These are phyloP conservation scores for Todus mexicanus DNA, from an alignment of 2,797 vertebrate genomes.

Conservation along the genomic window DNA sequence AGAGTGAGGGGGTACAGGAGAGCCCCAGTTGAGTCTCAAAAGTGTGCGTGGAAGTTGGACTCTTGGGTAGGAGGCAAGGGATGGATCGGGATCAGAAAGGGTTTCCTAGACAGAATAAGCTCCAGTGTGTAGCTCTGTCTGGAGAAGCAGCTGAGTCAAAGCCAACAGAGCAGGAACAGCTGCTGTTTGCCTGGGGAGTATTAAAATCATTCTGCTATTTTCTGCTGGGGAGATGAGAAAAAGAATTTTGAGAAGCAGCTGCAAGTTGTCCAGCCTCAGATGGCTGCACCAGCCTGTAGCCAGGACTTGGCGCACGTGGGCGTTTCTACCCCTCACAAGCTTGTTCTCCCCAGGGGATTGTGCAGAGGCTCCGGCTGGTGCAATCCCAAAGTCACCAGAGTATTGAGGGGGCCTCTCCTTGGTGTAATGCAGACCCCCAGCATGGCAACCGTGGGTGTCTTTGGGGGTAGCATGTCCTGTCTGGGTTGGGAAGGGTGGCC, in stretches of 20 bases:
- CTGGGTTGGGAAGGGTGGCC: too few relatives aligned
- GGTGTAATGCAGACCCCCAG: background rate
- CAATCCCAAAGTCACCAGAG: fast-evolving
- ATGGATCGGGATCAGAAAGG: background rate
- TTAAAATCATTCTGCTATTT: background rate
- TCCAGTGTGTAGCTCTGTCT: background rate
- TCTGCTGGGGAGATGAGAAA: background rate
- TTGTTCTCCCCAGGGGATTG: fast-evolving
- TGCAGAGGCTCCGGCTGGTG: background rate
- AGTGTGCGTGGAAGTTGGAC: background rate
- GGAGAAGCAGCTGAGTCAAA: background rate
- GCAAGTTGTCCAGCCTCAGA: fast-evolving
- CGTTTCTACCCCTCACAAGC: fast-evolving
- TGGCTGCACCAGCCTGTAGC: fast-evolving
- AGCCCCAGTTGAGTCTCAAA: background rate
- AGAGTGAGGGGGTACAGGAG: too few relatives aligned
- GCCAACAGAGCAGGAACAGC: background rate
- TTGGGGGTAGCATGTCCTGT: too few relatives aligned
- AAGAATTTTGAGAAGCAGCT: background rate
- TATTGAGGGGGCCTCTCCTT: fast-evolving
- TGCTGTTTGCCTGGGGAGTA: background rate
- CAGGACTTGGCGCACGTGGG: fast-evolving
- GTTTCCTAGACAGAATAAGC: background rate
- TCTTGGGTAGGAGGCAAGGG: background rate
- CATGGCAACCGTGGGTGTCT: background rate